phyloP scores from a whole-genome alignment of 1,140 invertebrate genomes.

The Teleogryllus occipitalis region DNA sequence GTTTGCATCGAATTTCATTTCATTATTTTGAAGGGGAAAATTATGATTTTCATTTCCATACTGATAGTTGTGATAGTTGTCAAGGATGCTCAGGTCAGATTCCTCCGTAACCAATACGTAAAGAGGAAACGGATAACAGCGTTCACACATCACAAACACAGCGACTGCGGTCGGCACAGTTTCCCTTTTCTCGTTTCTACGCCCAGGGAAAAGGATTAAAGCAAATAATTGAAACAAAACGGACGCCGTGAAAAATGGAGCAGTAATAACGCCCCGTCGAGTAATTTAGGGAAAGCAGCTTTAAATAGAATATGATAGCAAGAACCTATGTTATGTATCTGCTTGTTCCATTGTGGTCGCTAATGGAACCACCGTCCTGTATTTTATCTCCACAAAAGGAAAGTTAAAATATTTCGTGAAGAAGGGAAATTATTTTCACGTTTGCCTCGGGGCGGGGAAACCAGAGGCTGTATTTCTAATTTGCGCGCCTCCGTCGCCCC shows the following conservation, averaged over 20 bases:
- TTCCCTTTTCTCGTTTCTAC: not conserved
- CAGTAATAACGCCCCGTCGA: not conserved
- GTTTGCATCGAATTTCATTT: too few species aligned
- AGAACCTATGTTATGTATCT: not conserved
- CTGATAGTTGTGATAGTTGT: too few species aligned
- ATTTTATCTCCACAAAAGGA: conserved; percentile 1
- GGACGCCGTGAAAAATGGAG: not conserved
- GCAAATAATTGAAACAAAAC: not conserved
- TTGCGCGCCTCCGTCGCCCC: too few species aligned
- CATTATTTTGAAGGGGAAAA: too few species aligned
- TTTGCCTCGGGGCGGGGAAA: not conserved
- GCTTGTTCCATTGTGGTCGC: not conserved
- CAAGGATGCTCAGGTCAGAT: too few species aligned
- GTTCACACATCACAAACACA: not conserved
- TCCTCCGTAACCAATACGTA: too few species aligned
- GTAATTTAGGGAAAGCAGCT: not conserved
- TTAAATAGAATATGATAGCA: not conserved
- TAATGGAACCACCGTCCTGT: not conserved
- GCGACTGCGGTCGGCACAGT: not conserved
- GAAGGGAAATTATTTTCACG: conserved; percentile 4
- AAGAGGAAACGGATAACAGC: too few species aligned
- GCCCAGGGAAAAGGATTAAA: not conserved
- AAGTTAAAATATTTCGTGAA: not conserved
- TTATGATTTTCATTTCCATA: too few species aligned
- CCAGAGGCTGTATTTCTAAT: not conserved